Conservation (phyloP, 2,113 vertebrate genomes). For the Atherinomorus stipes region DNA sequence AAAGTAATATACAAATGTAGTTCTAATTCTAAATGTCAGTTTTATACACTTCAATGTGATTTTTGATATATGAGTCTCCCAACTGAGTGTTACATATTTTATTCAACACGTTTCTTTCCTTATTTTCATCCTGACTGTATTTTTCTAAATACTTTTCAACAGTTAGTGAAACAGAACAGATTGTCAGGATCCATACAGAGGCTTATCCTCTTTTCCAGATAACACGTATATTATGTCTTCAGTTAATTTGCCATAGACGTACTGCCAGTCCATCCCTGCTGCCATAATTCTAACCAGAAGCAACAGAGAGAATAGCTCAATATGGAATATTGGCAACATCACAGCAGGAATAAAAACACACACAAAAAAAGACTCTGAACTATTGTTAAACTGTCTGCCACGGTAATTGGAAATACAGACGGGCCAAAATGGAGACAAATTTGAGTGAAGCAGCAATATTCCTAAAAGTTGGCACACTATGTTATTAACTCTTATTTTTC, state of each 20-base stretch:
- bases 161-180: rapidly evolving
- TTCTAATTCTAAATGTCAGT: too few relatives aligned
- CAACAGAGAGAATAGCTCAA: neutral
- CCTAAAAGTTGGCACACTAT: neutral
- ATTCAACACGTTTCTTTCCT: too few relatives aligned
- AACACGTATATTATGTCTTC: neutral
- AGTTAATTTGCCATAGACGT: too few relatives aligned
- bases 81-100: too few relatives aligned
- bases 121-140: too few relatives aligned
- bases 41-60: too few relatives aligned
- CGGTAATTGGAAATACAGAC: neutral
- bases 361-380: too few relatives aligned
- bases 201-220: constrained; percentile 7
- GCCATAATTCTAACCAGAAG: neutral
- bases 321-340: neutral
- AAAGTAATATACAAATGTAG: too few relatives aligned
- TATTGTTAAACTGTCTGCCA: neutral
- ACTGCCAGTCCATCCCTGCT: neutral
- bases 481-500: neutral
- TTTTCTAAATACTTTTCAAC: too few relatives aligned
- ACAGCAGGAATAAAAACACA: neutral
- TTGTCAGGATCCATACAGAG: neutral
- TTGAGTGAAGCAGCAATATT: neutral
- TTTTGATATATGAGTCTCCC: too few relatives aligned
- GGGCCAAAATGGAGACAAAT: neutral